These are phyloP conservation scores for Greenwoodochromis staneri DNA, from an alignment of 2,113 vertebrate genomes.

Conservation along the genomic window DNA sequence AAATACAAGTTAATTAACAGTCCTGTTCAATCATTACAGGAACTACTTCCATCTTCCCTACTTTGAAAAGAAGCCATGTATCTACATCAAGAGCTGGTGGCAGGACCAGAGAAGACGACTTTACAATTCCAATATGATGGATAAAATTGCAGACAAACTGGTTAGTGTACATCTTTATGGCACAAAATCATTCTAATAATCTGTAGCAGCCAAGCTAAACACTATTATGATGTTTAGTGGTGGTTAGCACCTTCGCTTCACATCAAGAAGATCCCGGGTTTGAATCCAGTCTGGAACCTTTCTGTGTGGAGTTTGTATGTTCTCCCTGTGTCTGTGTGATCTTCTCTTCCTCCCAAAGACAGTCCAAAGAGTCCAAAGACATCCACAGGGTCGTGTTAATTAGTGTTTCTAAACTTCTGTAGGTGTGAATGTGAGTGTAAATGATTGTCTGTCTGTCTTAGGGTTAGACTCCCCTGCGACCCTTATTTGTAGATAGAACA, in stretches of 20 bases:
- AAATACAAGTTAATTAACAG: neutral
- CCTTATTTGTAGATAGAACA: neutral
- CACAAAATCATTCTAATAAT: neutral
- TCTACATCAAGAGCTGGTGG: conserved; percentile 98
- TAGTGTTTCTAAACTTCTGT: neutral
- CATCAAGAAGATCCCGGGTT: neutral
- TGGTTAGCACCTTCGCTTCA: neutral
- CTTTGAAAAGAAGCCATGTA: conserved; percentile 92
- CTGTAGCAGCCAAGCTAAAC: neutral
- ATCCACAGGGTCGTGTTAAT: neutral
- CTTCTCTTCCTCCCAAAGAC: neutral
- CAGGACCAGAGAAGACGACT: conserved; percentile 90
- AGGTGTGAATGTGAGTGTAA: neutral
- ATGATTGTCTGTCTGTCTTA: neutral
- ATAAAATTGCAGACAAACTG: conserved; percentile 93
- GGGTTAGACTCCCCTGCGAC: neutral
- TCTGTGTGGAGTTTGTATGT: neutral
- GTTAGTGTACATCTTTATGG: conserved; percentile 58
- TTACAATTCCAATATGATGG: conserved; percentile 95
- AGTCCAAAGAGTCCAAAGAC: neutral
- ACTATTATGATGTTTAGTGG: neutral
- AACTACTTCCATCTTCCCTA: conserved; percentile 97
- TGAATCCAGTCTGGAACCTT: neutral
- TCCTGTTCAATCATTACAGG: conserved; percentile 53
- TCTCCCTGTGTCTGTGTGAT: neutral